Evolutionary conservation across 2,888 invertebrate species (phyloP).

Genomic region (Sesia apiformis): DNA sequence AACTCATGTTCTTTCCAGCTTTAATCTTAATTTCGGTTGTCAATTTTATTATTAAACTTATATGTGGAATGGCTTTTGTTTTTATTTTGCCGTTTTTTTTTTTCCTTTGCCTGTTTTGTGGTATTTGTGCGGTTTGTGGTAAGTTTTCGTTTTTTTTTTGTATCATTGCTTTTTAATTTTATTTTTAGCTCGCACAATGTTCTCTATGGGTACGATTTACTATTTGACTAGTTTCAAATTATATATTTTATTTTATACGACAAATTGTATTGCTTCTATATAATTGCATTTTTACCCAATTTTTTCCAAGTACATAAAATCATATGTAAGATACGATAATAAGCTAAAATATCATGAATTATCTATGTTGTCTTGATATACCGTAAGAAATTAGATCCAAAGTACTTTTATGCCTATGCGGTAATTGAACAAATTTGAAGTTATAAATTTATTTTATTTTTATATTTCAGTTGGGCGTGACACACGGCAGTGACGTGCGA

Average conservation of each 20-base stretch:
- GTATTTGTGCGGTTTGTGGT: constrained; percentile 41
- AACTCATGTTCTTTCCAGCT: constrained; percentile 71
- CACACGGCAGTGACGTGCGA: constrained; percentile 87
- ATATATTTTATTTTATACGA: too few relatives aligned
- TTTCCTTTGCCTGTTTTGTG: constrained; percentile 42
- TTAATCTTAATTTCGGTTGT: constrained; percentile 70
- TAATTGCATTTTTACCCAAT: too few relatives aligned
- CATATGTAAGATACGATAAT: too few relatives aligned
- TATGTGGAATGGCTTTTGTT: constrained; percentile 66
- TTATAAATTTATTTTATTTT: neutral
- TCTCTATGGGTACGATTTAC: neutral
- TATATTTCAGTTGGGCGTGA: constrained; percentile 76
- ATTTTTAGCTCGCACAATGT: neutral
- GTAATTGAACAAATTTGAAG: neutral
- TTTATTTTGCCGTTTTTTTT: constrained; percentile 47
- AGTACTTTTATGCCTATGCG: neutral
- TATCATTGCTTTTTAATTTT: constrained; percentile 18
- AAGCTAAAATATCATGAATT: too few relatives aligned
- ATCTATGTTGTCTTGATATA: too few relatives aligned
- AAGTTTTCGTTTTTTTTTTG: constrained; percentile 29
- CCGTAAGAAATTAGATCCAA: neutral
- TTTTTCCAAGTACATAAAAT: too few relatives aligned
- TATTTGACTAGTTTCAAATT: too few relatives aligned
- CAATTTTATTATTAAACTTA: constrained; percentile 69
- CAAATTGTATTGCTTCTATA: too few relatives aligned